These are phyloP conservation scores for Chelonus formosanus DNA, from an alignment of 2,888 invertebrate genomes.

Conservation along the genomic window DNA sequence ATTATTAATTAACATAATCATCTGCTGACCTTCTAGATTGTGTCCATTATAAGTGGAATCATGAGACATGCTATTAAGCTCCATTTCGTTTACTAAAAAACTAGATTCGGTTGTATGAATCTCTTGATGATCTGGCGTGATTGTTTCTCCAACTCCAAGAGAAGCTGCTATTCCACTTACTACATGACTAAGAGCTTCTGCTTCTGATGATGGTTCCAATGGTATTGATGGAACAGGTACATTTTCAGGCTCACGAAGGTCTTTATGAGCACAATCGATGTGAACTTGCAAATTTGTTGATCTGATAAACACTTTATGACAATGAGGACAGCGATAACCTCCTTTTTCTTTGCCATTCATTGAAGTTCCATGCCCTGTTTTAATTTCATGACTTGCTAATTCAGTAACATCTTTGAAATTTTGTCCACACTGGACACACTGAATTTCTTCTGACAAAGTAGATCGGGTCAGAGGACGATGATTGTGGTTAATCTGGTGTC, in stretches of 20 bases:
- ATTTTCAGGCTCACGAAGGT: constrained; percentile 39
- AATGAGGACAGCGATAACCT: constrained; percentile 74
- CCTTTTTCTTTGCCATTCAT: constrained; percentile 51
- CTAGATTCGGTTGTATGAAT: constrained; percentile 45
- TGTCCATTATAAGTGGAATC: constrained; percentile 60
- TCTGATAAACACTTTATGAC: constrained; percentile 76
- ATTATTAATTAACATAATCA: constrained; percentile 61
- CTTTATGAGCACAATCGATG: constrained; percentile 55
- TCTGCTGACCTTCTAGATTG: constrained; percentile 58
- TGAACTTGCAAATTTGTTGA: constrained; percentile 73
- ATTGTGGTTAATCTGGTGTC: constrained; percentile 75
- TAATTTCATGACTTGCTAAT: constrained; percentile 56
- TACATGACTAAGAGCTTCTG: constrained; percentile 69
- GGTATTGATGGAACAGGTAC: constrained; percentile 45
- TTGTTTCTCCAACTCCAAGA: constrained; percentile 67
- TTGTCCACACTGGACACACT: constrained; percentile 53
- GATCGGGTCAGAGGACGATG: constrained; percentile 55
- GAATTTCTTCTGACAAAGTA: constrained; percentile 45
- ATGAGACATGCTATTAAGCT: constrained; percentile 45
- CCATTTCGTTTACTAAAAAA: constrained; percentile 50
- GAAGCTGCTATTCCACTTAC: constrained; percentile 70
- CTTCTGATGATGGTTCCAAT: constrained; percentile 68
- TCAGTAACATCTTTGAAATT: constrained; percentile 52
- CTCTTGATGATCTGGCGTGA: constrained; percentile 69
- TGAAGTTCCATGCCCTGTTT: constrained; percentile 50